Base-by-base conservation (phyloP, 1,140 invertebrate genomes). In the Lepidurus packardi region DNA sequence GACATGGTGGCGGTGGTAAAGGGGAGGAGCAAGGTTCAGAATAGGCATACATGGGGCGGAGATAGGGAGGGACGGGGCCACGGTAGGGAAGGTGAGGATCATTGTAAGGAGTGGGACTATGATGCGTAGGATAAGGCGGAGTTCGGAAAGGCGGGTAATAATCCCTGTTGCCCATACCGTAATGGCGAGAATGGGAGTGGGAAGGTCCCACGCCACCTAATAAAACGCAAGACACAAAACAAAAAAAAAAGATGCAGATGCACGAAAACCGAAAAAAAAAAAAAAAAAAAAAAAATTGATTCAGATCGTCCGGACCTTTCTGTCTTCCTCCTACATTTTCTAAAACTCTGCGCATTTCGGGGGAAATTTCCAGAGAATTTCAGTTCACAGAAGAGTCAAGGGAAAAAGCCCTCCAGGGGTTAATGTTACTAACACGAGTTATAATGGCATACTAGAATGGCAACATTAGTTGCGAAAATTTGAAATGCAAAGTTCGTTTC, bases 1-100 rank as follows among this genome's bases (percentile, higher is more conserved):
- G 53, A 65, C 53, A 65, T 21, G 53, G 53, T 7, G 53, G 53
- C 21, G 53, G 53, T 65, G 53, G 53, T 21, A 65, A 21, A 65
- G 53, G 53, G 53, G 53, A 65, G 53, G 53, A 65, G 53, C 53
- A 65, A 13, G 53, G 53, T 65, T 65, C 53, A 65, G 53, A 13
- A 21, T 65, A 65, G 21, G 53, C 4, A 21, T 65, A 65, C 53
- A 88, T 85, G 86, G 86, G 83, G 84, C 74, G 42, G 85, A 83
- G 86, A 86, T 84, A 85, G 84, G 79, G 83, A 83, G 82, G 83
- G 79, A 25, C 73, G 85, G 82, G 85, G 83, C 85, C 85, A 82
- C 86, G 85, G 84, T 88, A 88, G 85, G 88, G 85, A 85, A 87
- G 86, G 82, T 85, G 85, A 81, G 85, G 84, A 82, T 88, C 86